A percentile compares a stretch with the other conserved stretches of the same genome.
Conservation (phyloP, 2,113 vertebrate species). For the Pteruthius melanotis region DNA sequence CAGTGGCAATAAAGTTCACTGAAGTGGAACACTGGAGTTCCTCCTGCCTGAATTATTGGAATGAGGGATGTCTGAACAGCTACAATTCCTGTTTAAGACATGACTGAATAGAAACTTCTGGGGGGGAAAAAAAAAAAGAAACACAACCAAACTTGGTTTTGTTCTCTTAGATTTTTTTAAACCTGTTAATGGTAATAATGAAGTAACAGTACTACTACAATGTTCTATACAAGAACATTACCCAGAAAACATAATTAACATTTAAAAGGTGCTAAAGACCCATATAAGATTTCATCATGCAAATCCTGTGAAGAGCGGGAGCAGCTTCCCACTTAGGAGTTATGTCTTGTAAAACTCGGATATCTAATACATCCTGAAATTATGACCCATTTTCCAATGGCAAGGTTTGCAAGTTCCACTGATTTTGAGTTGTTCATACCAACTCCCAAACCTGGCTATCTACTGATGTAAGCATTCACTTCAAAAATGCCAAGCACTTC, state of each 20-base stretch:
- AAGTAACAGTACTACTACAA: not conserved
- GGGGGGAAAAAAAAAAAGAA: rapidly evolving
- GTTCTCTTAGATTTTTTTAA: not conserved
- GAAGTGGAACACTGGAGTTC: not conserved
- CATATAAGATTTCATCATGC: not conserved
- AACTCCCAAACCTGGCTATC: not conserved
- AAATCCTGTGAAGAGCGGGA: not conserved
- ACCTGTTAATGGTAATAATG: not conserved
- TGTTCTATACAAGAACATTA: not conserved
- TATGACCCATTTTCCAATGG: not conserved
- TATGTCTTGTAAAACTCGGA: not conserved
- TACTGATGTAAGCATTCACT: not conserved
- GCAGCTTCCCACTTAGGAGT: not conserved
- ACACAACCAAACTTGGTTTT: not conserved
- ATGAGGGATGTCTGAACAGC: not conserved
- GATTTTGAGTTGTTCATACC: not conserved
- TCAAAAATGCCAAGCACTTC: not conserved
- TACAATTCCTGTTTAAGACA: not conserved
- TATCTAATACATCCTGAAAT: not conserved
- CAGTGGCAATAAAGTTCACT: not conserved
- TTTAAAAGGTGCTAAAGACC: not conserved
- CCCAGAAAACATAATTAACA: not conserved
- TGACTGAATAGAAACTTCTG: not conserved
- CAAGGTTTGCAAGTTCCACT: not conserved
- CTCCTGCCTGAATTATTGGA: not conserved